phyloP scores from a whole-genome alignment of 1,140 invertebrate species.

The Nomia melanderi region DNA sequence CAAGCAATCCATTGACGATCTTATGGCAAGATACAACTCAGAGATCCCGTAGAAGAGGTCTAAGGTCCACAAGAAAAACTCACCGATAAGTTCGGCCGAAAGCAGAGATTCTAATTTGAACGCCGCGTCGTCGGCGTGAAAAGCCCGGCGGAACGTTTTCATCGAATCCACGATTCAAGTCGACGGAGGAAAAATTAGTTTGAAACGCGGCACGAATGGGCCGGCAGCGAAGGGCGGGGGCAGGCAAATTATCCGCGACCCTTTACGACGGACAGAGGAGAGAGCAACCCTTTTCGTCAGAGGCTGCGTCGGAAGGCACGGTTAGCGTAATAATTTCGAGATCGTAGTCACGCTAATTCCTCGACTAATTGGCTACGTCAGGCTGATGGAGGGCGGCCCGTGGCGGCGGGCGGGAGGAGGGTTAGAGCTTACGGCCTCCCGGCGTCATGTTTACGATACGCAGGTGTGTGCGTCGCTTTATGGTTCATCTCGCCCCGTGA shows the following conservation, averaged over 20 bases:
- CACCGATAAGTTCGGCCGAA: too few relatives aligned
- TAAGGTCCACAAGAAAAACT: too few relatives aligned
- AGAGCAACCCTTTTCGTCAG: slow-evolving; percentile 15
- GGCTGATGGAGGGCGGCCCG: background rate
- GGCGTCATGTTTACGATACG: slow-evolving; percentile 59
- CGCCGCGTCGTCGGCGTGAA: background rate
- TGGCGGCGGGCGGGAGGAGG: too few relatives aligned
- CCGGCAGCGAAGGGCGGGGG: too few relatives aligned
- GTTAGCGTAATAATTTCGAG: slow-evolving; percentile 33
- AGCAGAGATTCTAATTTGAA: too few relatives aligned
- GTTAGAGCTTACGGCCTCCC: slow-evolving; percentile 13
- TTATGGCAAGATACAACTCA: too few relatives aligned
- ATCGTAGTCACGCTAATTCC: slow-evolving; percentile 62
- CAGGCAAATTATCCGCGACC: slow-evolving; percentile 5
- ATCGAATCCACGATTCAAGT: background rate
- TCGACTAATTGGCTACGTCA: slow-evolving; percentile 62
- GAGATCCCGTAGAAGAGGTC: too few relatives aligned
- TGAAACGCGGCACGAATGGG: background rate
- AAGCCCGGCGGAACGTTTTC: background rate
- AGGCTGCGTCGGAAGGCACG: background rate
- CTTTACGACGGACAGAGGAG: slow-evolving; percentile 22
- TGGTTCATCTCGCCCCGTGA: slow-evolving; percentile 39
- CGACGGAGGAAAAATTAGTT: background rate
- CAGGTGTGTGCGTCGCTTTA: slow-evolving; percentile 64
- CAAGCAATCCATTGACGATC: too few relatives aligned